Evolutionary conservation across 2,113 vertebrate species (phyloP), one percentile per base, ranked within the genome.

Genomic region (Erythrocercus mccallii): DNA sequence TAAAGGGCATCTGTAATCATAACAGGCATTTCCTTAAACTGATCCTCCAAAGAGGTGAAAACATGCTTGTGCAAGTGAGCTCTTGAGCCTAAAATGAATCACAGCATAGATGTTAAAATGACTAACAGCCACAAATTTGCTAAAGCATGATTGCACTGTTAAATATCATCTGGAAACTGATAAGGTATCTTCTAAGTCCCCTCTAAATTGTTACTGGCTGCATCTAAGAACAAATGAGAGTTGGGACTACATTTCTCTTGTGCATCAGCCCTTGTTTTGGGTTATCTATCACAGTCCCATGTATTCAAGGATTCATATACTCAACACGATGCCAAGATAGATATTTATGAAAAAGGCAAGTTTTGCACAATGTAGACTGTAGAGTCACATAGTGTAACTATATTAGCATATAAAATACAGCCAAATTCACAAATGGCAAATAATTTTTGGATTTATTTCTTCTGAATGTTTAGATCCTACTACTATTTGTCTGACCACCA

Each of bases 321-420:
- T 35, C 44, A 77, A 17, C 21, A 68, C 0, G 0, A 60, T 54
- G 25, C 3, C 44, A 88, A 35, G 18, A 31, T 50, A 45, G 45
- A 12, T 6, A 30, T 24, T 35, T 17, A 51, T 5, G 7, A 72
- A 20, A 72, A 57, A 42, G 23, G 19, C 14, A 82, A 45, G 7
- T 51, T 91, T 45, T 48, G 16, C 44, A 64, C 23, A 54, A 45
- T 28, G 5, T 33, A 51, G 31, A 89, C 19, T 50, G 9, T 23
- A 45, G 12, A 70, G 30, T 38, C n/a, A 51, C 30, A 37, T 3
- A 37, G 38, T 45, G 6, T 27, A 71, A 76, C 23, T 53, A 6
- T 37, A 58, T 56, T 35, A 81, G 64, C 38, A 50, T 17, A 66
- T 25, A 23, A 80, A 71, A 30, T 45, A 58, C 2, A 62, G 21